phyloP scores from a whole-genome alignment of 2,113 vertebrate species.

The Caretta caretta region DNA sequence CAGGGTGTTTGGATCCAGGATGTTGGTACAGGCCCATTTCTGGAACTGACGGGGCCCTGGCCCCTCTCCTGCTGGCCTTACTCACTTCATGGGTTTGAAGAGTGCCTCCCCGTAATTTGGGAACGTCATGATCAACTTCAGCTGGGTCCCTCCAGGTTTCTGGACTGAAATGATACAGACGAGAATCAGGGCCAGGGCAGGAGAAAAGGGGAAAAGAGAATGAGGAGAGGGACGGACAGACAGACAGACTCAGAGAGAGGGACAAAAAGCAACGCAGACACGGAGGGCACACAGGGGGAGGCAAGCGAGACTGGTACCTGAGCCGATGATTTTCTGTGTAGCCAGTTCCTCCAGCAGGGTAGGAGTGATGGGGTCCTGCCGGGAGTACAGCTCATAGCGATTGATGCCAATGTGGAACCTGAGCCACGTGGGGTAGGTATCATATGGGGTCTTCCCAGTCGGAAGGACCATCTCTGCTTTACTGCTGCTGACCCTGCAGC shows the following conservation, averaged over 20 bases:
- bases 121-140: conserved; percentile 84
- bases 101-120: conserved; percentile 83
- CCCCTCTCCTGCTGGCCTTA: not conserved
- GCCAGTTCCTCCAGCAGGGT: conserved; percentile 76
- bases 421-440: conserved; percentile 81
- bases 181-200: not conserved
- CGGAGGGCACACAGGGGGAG: fast-evolving
- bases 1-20: not conserved
- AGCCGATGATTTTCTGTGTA: conserved; percentile 74
- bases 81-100: conserved; percentile 89
- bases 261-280: not conserved
- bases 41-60: not conserved
- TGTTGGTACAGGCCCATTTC: not conserved
- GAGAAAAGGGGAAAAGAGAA: not conserved
- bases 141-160: conserved; percentile 84
- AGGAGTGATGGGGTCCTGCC: conserved; percentile 74
- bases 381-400: conserved; percentile 83
- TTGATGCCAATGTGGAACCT: conserved; percentile 85
- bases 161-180: conserved; percentile 73
- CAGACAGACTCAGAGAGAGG: not conserved
- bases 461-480: conserved; percentile 70
- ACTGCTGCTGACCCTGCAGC: conserved; percentile 79
- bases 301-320: conserved; percentile 59
- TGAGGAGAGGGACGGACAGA: fast-evolving
- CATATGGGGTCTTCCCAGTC: conserved; percentile 71